Conservation (phyloP, 2,888 invertebrate genomes). For the Panopea generosa region DNA sequence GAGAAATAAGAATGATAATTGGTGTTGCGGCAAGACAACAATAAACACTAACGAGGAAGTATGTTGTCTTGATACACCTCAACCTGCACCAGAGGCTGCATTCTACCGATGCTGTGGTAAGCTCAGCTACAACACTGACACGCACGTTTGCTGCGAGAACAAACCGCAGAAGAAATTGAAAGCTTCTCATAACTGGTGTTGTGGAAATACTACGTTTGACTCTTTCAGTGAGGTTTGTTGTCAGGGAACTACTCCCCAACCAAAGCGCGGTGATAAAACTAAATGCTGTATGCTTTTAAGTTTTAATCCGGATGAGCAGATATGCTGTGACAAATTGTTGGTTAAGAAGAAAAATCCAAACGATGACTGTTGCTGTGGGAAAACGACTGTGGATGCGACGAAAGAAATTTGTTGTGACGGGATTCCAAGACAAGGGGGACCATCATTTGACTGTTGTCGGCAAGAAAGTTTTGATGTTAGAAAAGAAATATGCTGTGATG, state of each 20-base stretch:
- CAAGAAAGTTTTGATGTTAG: slow-evolving; percentile 37
- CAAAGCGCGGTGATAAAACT: slow-evolving; percentile 38
- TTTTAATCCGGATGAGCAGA: slow-evolving; percentile 27
- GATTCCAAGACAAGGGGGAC: slow-evolving; percentile 31
- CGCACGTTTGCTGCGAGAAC: slow-evolving; percentile 38
- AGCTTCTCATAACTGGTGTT: slow-evolving; percentile 49
- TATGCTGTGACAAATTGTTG: slow-evolving; percentile 44
- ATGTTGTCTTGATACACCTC: slow-evolving; percentile 51
- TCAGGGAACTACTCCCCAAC: slow-evolving; percentile 51
- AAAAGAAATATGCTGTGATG: slow-evolving; percentile 47
- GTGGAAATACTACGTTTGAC: slow-evolving; percentile 48
- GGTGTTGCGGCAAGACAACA: slow-evolving; percentile 49
- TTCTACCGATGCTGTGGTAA: slow-evolving; percentile 50
- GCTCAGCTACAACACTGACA: slow-evolving; percentile 48
- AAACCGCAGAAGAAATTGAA: slow-evolving; percentile 36
- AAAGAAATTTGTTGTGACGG: slow-evolving; percentile 53
- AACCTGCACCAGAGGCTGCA: slow-evolving; percentile 46
- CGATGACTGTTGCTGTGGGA: slow-evolving; percentile 55
- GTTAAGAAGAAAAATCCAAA: slow-evolving; percentile 28
- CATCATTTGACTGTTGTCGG: slow-evolving; percentile 42
- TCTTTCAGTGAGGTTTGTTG: slow-evolving; percentile 48
- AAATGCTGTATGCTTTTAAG: slow-evolving; percentile 44
- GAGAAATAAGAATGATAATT: slow-evolving; percentile 38
- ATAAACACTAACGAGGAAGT: slow-evolving; percentile 36
- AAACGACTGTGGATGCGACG: slow-evolving; percentile 46